These are phyloP conservation scores for Drosophila malerkotliana DNA, from an alignment of 1,140 invertebrate genomes.

Conservation along the genomic window DNA sequence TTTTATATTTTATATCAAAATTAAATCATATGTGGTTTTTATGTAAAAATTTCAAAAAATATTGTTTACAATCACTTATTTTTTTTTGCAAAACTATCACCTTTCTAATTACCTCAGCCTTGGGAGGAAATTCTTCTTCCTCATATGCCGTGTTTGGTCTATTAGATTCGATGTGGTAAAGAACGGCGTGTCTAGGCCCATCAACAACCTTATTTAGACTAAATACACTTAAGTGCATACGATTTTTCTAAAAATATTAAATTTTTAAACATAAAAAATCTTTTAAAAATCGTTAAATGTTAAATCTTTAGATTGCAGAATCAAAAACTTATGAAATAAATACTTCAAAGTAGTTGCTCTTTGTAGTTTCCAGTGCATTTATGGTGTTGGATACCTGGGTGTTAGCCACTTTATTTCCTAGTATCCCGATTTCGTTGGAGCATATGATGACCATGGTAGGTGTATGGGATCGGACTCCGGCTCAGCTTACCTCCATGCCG, in stretches of 20 bases:
- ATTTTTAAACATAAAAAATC: neutral
- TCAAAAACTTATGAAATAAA: too few species aligned
- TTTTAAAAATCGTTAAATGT: too few species aligned
- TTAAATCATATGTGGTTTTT: too few species aligned
- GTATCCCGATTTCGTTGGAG: constrained; percentile 14
- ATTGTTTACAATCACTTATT: neutral
- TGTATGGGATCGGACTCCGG: neutral
- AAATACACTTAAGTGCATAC: neutral
- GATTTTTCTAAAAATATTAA: neutral
- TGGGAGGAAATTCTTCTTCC: constrained; percentile 13
- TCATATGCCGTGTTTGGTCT: constrained; percentile 32
- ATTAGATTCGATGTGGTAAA: constrained; percentile 31
- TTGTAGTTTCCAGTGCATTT: constrained; percentile 6
- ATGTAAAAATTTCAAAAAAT: neutral
- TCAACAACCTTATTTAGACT: constrained; percentile 17
- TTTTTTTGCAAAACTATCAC: neutral
- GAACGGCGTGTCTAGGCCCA: constrained; percentile 23
- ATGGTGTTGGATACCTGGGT: constrained; percentile 31
- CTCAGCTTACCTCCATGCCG: constrained; percentile 38
- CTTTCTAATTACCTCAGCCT: constrained; percentile 12
- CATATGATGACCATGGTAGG: constrained; percentile 8
- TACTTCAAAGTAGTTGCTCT: too few species aligned
- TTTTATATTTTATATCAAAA: neutral
- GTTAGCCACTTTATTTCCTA: constrained; percentile 49
- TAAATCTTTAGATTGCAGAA: too few species aligned